phyloP scores from a whole-genome alignment of 2,888 invertebrate species.

The Salticus scenicus region DNA sequence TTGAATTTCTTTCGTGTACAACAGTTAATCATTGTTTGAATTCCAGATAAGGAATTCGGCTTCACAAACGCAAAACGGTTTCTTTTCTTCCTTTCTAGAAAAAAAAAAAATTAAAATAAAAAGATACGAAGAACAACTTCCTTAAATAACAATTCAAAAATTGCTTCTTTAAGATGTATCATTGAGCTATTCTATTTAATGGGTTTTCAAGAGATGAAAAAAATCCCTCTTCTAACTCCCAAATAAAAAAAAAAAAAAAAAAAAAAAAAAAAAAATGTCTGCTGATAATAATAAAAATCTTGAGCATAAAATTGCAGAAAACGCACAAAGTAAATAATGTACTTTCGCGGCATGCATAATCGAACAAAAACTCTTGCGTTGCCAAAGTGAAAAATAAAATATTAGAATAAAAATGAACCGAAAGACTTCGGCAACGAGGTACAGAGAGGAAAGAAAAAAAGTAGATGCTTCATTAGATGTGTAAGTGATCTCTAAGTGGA shows the following conservation, averaged over 20 bases:
- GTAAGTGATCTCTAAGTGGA: slow-evolving; percentile 69
- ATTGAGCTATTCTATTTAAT: slow-evolving; percentile 53
- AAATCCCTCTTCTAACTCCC: neutral
- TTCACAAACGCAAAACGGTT: neutral
- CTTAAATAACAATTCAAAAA: slow-evolving; percentile 20
- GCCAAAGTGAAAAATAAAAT: slow-evolving; percentile 55
- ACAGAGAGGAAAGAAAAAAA: slow-evolving; percentile 31
- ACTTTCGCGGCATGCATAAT: slow-evolving; percentile 65
- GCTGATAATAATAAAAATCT: slow-evolving; percentile 18
- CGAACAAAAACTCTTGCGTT: slow-evolving; percentile 57
- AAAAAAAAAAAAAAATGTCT: no score
- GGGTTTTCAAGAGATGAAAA: slow-evolving; percentile 40
- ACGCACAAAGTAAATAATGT: slow-evolving; percentile 68
- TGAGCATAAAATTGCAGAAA: slow-evolving; percentile 46
- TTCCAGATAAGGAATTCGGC: neutral
- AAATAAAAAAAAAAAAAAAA: slow-evolving; percentile 27
- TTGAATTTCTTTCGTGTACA: neutral
- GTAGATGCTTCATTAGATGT: slow-evolving; percentile 67
- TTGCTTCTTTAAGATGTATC: slow-evolving; percentile 45
- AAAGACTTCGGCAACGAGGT: slow-evolving; percentile 34
- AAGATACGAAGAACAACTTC: neutral
- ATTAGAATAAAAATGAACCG: slow-evolving; percentile 55
- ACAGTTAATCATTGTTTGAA: neutral
- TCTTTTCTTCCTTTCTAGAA: neutral
- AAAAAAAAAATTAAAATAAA: no score